Percentiles rank a stretch among this genome's conserved stretches.
Conservation (phyloP, 1,140 invertebrate species). For the Lepidostoma basale region DNA sequence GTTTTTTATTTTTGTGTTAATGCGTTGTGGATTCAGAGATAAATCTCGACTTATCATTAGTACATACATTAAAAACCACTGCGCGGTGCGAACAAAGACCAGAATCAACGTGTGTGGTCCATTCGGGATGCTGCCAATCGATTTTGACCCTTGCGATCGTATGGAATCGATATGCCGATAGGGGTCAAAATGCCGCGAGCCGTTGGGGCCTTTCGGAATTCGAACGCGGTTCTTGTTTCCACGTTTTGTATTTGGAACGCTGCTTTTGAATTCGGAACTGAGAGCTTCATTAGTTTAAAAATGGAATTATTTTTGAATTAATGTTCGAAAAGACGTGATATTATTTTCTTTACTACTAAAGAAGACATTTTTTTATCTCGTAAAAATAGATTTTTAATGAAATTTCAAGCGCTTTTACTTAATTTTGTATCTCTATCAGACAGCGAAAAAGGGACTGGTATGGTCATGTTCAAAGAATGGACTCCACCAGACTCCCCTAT, state of each 20-base stretch:
- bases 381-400: too few relatives aligned
- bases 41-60: conserved; percentile 34
- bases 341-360: too few relatives aligned
- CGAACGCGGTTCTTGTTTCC: background rate
- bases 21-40: background rate
- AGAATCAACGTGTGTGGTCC: conserved; percentile 41
- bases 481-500: too few relatives aligned
- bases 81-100: conserved; percentile 39
- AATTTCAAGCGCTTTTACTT: too few relatives aligned
- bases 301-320: background rate
- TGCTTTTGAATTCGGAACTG: conserved; percentile 11
- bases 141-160: background rate
- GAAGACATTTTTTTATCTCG: too few relatives aligned
- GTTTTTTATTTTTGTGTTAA: background rate
- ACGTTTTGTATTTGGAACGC: background rate
- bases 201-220: background rate
- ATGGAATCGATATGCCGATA: background rate
- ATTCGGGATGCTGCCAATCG: background rate
- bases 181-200: background rate
- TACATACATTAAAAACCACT: conserved; percentile 32
- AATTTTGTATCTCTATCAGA: too few relatives aligned
- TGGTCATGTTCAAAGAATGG: too few relatives aligned
- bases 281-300: conserved; percentile 23
- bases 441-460: too few relatives aligned
- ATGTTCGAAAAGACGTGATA: too few relatives aligned